Percentiles rank a stretch among this genome's conserved stretches.
These are phyloP conservation scores for Whitmania pigra DNA, from an alignment of 1,140 invertebrate species.

Conservation along the genomic window DNA sequence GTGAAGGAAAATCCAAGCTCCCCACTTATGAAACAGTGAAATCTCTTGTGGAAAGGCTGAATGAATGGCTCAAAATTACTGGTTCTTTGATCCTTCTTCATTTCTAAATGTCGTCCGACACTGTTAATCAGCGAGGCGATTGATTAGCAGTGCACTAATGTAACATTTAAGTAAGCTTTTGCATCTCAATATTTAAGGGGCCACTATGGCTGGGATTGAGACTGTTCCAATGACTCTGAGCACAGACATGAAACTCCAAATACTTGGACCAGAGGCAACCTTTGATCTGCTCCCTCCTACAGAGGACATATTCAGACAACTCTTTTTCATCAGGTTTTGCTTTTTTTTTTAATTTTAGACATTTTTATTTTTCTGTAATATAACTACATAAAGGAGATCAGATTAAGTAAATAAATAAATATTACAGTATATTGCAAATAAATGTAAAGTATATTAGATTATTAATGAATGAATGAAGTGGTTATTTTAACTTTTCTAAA, in stretches of 20 bases:
- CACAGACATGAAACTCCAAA: not conserved
- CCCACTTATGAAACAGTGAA: not conserved
- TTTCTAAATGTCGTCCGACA: not conserved
- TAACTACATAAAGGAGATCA: not conserved
- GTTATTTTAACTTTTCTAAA: too few relatives aligned
- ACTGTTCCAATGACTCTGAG: not conserved
- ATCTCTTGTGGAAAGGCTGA: slow-evolving; percentile 3
- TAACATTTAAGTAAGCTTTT: not conserved
- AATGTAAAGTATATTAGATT: too few relatives aligned
- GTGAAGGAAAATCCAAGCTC: not conserved
- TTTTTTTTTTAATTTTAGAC: not conserved
- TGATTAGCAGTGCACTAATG: not conserved
- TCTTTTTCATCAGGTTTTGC: slow-evolving; percentile 8
- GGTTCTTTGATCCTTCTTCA: not conserved
- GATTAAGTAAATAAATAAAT: too few relatives aligned
- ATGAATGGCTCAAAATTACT: not conserved
- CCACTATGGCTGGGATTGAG: not conserved
- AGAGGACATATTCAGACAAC: not conserved
- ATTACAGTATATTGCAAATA: too few relatives aligned
- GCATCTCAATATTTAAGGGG: not conserved
- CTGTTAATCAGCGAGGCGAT: not conserved
- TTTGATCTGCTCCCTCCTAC: not conserved
- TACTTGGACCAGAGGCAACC: not conserved
- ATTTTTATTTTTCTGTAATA: not conserved
- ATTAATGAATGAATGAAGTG: too few relatives aligned